Evolutionary conservation across 2,113 vertebrate genomes (phyloP), one percentile per base, ranked within the genome.

Genomic region (Capricornis sumatraensis): DNA sequence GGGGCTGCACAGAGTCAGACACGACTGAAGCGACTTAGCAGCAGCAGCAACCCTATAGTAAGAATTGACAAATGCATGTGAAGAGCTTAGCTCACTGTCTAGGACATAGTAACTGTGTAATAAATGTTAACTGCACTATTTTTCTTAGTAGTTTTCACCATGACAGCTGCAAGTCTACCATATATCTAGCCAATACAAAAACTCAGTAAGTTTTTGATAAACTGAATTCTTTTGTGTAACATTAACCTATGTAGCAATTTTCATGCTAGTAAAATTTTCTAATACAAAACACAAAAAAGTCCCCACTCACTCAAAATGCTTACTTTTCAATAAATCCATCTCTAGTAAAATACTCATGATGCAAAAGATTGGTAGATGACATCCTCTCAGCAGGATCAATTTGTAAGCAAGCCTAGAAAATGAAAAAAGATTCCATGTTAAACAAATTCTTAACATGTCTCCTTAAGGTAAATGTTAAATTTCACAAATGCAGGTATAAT

Each of bases 301-400:
- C 53, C 33, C 83, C 67, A 87, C 19, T 88, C 36, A 90, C 53
- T 76, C 55, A 91, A 93, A 84, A 88, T 83, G 52, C 97, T 98
- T 98, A 99, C 98, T 98, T 99, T 97, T 98, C 98, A 97, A 98
- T 89, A 97, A 99, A 98, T 78, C 98, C 98, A 98, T 99, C 98
- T 96, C 98, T 98, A 83, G 98, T 98, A 96, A 99, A 99, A 97
- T 98, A 99, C 30, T 98, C 98, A 92, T 98, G 98, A 85, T 92
- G 92, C 87, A 99, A 91, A 97, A 99, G 92, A 95, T 98, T 97
- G 71, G 96, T 97, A 94, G 97, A 98, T 43, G 98, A 98, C 53
- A 97, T 96, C 95, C 98, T 98, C 45, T 98, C 97, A 53, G 93
- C 91, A 90, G 98, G 98, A 92, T 99, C 98, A 94, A 99, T 99